phyloP scores from a whole-genome alignment of 2,797 vertebrate genomes.

The Sebastes hubbsi region DNA sequence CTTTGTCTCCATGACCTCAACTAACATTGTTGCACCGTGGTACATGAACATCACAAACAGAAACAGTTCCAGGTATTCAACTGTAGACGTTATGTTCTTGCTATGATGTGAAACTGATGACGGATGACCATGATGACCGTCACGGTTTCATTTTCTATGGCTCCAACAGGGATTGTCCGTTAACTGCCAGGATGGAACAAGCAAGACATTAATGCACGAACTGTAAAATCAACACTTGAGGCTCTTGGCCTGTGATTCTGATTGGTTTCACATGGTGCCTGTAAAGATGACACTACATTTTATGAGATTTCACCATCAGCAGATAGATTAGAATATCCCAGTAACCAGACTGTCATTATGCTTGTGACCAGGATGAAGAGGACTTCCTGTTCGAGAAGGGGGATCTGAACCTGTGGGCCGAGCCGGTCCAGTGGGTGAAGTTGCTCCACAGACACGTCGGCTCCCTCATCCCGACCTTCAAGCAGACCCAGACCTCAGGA shows the following conservation, averaged over 20 bases:
- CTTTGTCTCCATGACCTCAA: neutral
- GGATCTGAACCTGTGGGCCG: slow-evolving; percentile 93
- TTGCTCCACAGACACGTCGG: slow-evolving; percentile 84
- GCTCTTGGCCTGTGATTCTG: neutral
- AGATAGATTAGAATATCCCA: no score
- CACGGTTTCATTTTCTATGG: neutral
- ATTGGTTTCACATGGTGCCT: neutral
- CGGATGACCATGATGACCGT: neutral
- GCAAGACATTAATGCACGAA: neutral
- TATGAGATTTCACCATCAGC: no score
- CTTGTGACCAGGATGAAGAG: slow-evolving; percentile 85
- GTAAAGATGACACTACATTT: neutral
- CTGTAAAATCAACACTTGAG: neutral
- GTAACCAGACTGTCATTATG: no score
- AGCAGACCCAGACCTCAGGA: slow-evolving; percentile 16
- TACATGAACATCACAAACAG: slow-evolving; percentile 10
- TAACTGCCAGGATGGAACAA: neutral
- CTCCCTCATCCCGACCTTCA: slow-evolving; percentile 69
- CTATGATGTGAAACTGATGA: neutral
- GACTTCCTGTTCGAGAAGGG: slow-evolving; percentile 94
- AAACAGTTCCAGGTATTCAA: neutral
- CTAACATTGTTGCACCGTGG: neutral
- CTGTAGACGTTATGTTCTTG: neutral
- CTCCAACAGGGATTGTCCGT: neutral
- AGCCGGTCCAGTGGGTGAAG: slow-evolving; percentile 86